A percentile compares a stretch with the other conserved stretches of the same genome.
Evolutionary conservation across 2,113 vertebrate species (phyloP).

Genomic region (Colossoma macropomum): DNA sequence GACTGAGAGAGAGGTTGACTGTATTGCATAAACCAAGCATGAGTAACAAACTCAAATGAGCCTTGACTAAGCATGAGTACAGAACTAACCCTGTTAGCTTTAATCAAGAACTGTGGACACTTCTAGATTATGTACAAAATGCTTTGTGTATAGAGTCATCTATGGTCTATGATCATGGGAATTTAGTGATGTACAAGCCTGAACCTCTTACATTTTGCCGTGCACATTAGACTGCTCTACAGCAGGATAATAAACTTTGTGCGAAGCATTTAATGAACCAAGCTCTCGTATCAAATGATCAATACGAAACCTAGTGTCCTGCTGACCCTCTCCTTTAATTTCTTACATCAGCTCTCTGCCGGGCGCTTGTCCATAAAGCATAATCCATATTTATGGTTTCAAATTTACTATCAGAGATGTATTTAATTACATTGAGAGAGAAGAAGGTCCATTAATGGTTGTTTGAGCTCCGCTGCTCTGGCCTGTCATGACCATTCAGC

Average conservation of each 20-base stretch:
- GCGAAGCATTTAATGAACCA: constrained; percentile 41
- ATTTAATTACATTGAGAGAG: constrained; percentile 69
- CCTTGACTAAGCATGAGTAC: not conserved
- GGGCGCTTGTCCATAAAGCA: constrained; percentile 61
- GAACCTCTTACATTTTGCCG: not conserved
- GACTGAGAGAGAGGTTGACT: not conserved
- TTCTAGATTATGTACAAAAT: no score
- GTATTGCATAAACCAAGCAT: not conserved
- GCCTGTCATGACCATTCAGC: constrained; percentile 60
- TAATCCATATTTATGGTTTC: constrained; percentile 66
- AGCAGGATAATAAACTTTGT: constrained; percentile 32
- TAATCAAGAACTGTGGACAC: not conserved
- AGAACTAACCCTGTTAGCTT: not conserved
- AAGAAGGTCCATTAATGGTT: constrained; percentile 52
- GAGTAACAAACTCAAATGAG: not conserved
- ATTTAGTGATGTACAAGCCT: not conserved
- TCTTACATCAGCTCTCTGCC: constrained; percentile 68
- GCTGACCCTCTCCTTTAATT: constrained; percentile 59
- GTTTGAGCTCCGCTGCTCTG: constrained; percentile 61
- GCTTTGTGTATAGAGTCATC: no score
- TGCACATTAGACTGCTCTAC: constrained; percentile 2
- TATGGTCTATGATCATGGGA: not conserved
- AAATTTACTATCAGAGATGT: constrained; percentile 69
- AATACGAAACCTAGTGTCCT: constrained; percentile 51
- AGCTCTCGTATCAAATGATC: constrained; percentile 20